Conservation (phyloP, 2,888 invertebrate genomes). For the Dolomedes plantarius region DNA sequence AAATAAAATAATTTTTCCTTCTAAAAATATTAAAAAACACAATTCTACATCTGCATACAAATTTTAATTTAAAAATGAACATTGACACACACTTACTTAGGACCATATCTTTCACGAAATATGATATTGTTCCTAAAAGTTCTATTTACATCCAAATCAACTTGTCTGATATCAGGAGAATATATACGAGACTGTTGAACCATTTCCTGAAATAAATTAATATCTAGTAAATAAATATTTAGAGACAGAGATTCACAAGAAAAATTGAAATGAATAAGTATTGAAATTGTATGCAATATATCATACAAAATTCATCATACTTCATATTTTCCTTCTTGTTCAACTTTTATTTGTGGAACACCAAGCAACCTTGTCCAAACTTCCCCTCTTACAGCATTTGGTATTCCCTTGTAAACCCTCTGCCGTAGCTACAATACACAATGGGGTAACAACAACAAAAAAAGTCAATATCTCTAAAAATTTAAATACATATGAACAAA, state of each 20-base stretch:
- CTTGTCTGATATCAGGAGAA: slow-evolving; percentile 97
- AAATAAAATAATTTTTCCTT: no score
- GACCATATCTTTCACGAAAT: slow-evolving; percentile 92
- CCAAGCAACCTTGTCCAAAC: slow-evolving; percentile 89
- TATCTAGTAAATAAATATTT: slow-evolving; percentile 2
- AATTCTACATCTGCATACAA: no score
- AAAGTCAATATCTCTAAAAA: background rate
- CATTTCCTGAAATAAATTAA: slow-evolving; percentile 82
- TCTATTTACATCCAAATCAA: slow-evolving; percentile 98
- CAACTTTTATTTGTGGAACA: slow-evolving; percentile 85
- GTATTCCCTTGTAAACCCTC: slow-evolving; percentile 97
- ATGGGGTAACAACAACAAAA: background rate
- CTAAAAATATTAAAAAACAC: no score
- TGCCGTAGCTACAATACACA: slow-evolving; percentile 77
- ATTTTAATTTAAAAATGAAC: no score
- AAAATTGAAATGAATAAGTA: background rate
- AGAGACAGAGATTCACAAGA: no score
- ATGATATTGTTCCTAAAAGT: slow-evolving; percentile 97
- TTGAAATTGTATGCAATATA: background rate
- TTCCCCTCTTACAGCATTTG: slow-evolving; percentile 90
- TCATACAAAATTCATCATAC: no score
- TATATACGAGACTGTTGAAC: slow-evolving; percentile 88
- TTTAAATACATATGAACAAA: background rate
- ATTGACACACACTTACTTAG: slow-evolving; percentile 84
- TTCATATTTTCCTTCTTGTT: slow-evolving; percentile 87